Evolutionary conservation across 2,888 invertebrate genomes (phyloP), one percentile per base, ranked within the genome.

Genomic region (Eupithecia abbreviata): DNA sequence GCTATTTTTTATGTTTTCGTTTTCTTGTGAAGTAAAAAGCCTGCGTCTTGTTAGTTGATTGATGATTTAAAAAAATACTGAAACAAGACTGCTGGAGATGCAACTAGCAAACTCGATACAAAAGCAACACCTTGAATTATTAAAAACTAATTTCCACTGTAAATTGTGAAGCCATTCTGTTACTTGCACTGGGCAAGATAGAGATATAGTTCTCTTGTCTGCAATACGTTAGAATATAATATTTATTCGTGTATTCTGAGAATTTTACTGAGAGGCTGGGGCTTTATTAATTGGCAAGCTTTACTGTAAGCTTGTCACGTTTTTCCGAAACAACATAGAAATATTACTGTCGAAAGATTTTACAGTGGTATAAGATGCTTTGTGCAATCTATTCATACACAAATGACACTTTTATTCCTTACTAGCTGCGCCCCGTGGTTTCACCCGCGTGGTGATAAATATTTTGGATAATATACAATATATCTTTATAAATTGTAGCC

Each of bases 381-480:
- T 55, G 7, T n/a, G n/a, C 7, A n/a, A n/a, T 82, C 78, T 82
- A 62, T 83, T 81, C 80, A 82, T 81, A 13, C 42, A 42, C 66
- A 66, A 66, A 66, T 13, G 3, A 83, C 83, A 85, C 85, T n/a
- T n/a, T 0, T 51, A 86, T 86, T 87, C 30, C 30, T 30, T 30
- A 30, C 30, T 30, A 30, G 30, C 30, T 30, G 30, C 30, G 30
- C 30, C 30, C 30, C 30, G 30, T 1, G 30, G 30, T 30, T 30
- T 30, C 30, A 30, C 30, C 30, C 30, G 30, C 30, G 30, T 30
- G 30, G 30, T 30, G 30, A 30, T 30, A 30, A 30, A 30, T 30
- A 30, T 30, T 30, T 30, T 30, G 30, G 30, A 30, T 30, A 30
- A 30, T 30, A 30, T 30, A 30, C 30, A 30, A 30, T 30, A 30